Evolutionary conservation across 92 coral and sea anemone genomes (phyloP).

Genomic region (Umimayanthus kanabou): DNA sequence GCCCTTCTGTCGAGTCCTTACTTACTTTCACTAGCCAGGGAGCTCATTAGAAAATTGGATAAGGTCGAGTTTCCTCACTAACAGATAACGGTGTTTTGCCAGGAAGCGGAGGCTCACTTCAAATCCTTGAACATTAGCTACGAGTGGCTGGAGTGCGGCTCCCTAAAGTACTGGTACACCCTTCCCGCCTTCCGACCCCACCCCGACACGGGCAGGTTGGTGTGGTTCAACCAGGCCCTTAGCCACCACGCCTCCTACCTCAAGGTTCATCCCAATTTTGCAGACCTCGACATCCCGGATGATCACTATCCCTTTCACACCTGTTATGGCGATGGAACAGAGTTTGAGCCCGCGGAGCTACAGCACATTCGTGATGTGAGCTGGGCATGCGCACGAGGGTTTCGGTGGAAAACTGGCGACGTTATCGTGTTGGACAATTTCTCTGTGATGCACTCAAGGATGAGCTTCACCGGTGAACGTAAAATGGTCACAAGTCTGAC

Average conservation of each 20-base stretch:
- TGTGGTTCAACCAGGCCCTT: conserved; percentile 70
- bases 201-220: conserved; percentile 58
- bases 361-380: conserved; percentile 67
- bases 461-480: conserved; percentile 63
- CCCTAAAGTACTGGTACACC: conserved; percentile 55
- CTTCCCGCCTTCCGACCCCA: conserved; percentile 55
- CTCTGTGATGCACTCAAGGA: conserved; percentile 60
- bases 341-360: conserved; percentile 58
- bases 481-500: conserved; percentile 51
- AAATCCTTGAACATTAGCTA: conserved; percentile 41
- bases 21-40: background rate
- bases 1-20: too few relatives aligned
- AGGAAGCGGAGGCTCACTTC: conserved; percentile 63
- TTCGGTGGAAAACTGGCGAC: conserved; percentile 58
- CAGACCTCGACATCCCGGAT: conserved; percentile 40
- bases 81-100: background rate
- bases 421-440: conserved; percentile 66
- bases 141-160: conserved; percentile 54
- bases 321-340: conserved; percentile 64
- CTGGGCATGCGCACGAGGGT: conserved; percentile 69
- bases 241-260: conserved; percentile 55
- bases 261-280: conserved; percentile 46
- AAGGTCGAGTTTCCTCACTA: background rate
- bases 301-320: conserved; percentile 54
- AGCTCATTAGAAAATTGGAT: too few relatives aligned